Evolutionary conservation across 2,888 invertebrate species (phyloP).

Genomic region (Oscheius sp.): DNA sequence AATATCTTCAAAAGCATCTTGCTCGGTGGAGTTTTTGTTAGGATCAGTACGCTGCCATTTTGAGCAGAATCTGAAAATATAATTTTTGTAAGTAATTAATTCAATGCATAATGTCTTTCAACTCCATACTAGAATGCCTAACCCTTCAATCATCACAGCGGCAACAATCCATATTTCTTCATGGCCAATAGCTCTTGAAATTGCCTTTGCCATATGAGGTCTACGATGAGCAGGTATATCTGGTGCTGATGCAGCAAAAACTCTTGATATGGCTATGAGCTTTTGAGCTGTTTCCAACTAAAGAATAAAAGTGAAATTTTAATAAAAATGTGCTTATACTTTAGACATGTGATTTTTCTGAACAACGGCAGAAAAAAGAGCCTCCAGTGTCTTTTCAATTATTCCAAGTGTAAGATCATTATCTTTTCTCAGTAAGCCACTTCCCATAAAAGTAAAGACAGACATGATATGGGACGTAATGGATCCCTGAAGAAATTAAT

Average conservation of each 20-base stretch:
- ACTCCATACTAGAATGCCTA: background rate
- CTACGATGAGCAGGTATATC: conserved; percentile 93
- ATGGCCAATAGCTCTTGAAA: conserved; percentile 54
- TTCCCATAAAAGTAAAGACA: conserved; percentile 97
- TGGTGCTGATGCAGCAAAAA: conserved; percentile 88
- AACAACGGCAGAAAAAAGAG: conserved; percentile 59
- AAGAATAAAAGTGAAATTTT: conserved; percentile 8
- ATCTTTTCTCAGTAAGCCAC: conserved; percentile 78
- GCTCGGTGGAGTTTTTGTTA: conserved; percentile 44
- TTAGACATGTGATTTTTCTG: background rate
- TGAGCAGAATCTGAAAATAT: conserved; percentile 64
- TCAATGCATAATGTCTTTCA: too few relatives aligned
- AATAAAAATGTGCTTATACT: background rate
- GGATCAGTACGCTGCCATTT: conserved; percentile 62
- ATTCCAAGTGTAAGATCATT: conserved; percentile 64
- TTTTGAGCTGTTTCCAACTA: conserved; percentile 31
- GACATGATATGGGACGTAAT: conserved; percentile 92
- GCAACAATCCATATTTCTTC: conserved; percentile 73
- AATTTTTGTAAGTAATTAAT: background rate
- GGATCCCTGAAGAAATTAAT: conserved; percentile 72
- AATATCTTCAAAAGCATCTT: conserved; percentile 63
- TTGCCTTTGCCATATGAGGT: conserved; percentile 70
- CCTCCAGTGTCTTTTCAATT: conserved; percentile 61
- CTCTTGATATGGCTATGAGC: conserved; percentile 77
- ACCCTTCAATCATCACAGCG: conserved; percentile 72